Evolutionary conservation across 2,888 invertebrate species (phyloP), one percentile per base, ranked within the genome.

Genomic region (Athripsodes cinereus): DNA sequence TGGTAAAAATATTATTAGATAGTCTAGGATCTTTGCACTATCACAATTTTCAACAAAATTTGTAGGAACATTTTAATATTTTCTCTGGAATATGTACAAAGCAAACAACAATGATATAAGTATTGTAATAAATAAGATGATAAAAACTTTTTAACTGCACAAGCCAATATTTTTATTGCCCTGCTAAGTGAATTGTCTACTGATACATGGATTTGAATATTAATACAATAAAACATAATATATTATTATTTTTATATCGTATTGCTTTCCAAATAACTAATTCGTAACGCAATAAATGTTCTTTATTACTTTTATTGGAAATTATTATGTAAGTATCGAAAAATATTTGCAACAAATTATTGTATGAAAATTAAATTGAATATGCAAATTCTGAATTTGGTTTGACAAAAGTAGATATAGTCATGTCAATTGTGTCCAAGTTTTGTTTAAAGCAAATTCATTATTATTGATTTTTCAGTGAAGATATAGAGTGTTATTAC

Each of bases 131-230:
- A 63, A 63, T 59, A 59, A 53, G 61, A 58, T 52, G 55, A 59
- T 61, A 63, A 60, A 63, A 63, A 63, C 63, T 63, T 63, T 63
- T 63, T 63, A 63, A 63, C 63, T 63, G 61, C 63, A 55, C 48
- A 35, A 40, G 40, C 46, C 55, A 60, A 60, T 60, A 57, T 57
- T 57, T 60, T 57, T 60, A 60, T 55, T 47, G 26, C 57, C 35
- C 47, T 35, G 26, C 47, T 60, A 62, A 62, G 62, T 62, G 58
- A 60, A 56, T 59, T 59, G 55, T 53, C 34, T 56, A 40, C 40
- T 2, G 13, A 13, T 40, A 3, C 13, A 40, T 40, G 40, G 40
- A 40, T 40, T 40, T 40, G 40, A 40, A 40, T 40, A 40, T 40
- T 40, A 40, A n/a, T 40, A 40, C 16, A 40, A 2, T 8, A 40